A percentile compares a stretch with the other conserved stretches of the same genome.
Evolutionary conservation across 2,797 vertebrate genomes (phyloP).

Genomic region (Galagoides demidoff): DNA sequence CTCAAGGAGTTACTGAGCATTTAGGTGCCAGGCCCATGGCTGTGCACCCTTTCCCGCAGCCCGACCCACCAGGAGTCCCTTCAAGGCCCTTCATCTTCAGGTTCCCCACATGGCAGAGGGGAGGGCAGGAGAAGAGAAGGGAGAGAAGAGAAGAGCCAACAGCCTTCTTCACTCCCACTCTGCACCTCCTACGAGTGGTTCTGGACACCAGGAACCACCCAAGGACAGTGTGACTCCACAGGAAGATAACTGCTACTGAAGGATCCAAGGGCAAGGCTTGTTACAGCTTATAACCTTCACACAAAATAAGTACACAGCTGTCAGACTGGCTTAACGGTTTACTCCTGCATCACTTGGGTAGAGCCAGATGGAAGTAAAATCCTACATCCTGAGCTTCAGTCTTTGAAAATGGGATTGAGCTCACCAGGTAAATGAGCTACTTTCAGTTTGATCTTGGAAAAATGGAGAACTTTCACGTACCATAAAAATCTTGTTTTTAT

Average conservation of each 20-base stretch:
- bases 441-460: background rate
- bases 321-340: background rate
- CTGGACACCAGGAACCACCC: background rate
- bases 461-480: background rate
- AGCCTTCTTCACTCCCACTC: background rate
- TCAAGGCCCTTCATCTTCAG: background rate
- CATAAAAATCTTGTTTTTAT: slow-evolving; percentile 19
- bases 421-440: slow-evolving; percentile 20
- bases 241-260: background rate
- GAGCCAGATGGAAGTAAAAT: background rate
- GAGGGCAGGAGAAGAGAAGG: background rate
- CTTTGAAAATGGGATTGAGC: slow-evolving; percentile 14
- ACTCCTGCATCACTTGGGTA: background rate
- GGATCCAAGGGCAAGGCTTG: background rate
- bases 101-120: background rate
- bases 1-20: background rate
- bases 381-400: background rate
- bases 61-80: background rate
- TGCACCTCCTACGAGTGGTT: background rate
- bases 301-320: background rate
- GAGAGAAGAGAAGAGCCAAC: background rate
- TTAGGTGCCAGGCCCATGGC: background rate
- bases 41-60: background rate
- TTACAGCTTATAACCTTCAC: slow-evolving; percentile 27
- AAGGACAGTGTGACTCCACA: background rate